These are phyloP conservation scores for Lymantria dispar DNA, from an alignment of 2,888 invertebrate species.

Conservation along the genomic window DNA sequence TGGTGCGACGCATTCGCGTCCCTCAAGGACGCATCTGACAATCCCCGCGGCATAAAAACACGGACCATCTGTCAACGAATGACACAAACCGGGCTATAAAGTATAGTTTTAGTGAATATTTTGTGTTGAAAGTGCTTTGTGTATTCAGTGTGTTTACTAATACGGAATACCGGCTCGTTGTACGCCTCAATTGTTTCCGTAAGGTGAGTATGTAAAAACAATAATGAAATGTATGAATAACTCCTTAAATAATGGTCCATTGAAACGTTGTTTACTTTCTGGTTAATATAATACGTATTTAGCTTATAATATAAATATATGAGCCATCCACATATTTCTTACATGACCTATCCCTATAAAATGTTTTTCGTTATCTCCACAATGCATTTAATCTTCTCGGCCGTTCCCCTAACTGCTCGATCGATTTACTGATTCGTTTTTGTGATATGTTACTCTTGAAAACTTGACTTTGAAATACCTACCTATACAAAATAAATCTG, in stretches of 20 bases:
- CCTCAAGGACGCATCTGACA: slow-evolving; percentile 73
- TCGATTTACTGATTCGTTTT: not conserved
- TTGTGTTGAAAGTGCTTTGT: slow-evolving; percentile 42
- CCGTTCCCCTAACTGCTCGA: not conserved
- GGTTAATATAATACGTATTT: slow-evolving; percentile 9
- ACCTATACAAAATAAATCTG: not conserved
- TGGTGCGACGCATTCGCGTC: slow-evolving; percentile 58
- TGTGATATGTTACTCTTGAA: not conserved
- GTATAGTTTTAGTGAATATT: slow-evolving; percentile 34
- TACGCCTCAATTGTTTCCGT: slow-evolving; percentile 52
- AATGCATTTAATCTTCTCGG: not conserved
- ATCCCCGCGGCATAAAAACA: slow-evolving; percentile 56
- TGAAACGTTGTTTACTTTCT: slow-evolving; percentile 23
- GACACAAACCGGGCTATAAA: slow-evolving; percentile 30
- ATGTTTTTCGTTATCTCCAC: slow-evolving; percentile 6
- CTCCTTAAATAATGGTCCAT: slow-evolving; percentile 27
- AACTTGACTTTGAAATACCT: not conserved
- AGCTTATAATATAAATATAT: slow-evolving; percentile 9
- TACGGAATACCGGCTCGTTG: slow-evolving; percentile 56
- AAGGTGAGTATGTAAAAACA: slow-evolving; percentile 67
- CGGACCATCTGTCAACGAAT: slow-evolving; percentile 33
- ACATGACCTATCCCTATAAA: slow-evolving; percentile 33
- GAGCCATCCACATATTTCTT: not conserved
- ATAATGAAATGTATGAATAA: slow-evolving; percentile 41
- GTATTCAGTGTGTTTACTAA: slow-evolving; percentile 49